phyloP scores from a whole-genome alignment of 2,113 vertebrate genomes.

The Leptobrachium ailaonicum region DNA sequence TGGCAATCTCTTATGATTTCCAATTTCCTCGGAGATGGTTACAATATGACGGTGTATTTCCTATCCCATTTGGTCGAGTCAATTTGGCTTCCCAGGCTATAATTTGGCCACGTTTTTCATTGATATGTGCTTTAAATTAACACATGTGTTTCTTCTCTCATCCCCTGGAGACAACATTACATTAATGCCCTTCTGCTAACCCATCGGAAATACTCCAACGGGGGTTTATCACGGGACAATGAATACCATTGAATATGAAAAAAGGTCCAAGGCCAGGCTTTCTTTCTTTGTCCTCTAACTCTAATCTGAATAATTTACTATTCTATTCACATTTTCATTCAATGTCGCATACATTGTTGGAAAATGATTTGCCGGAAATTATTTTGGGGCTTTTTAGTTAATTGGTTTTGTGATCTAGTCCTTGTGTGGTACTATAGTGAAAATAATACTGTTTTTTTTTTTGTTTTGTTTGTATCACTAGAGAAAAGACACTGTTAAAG shows the following conservation, averaged over 20 bases:
- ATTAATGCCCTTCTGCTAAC: conserved; percentile 49
- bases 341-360: too few relatives aligned
- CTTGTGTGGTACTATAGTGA: too few relatives aligned
- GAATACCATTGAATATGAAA: conserved; percentile 37
- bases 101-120: conserved; percentile 45
- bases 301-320: too few relatives aligned
- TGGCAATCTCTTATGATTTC: conserved; percentile 47
- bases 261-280: background rate
- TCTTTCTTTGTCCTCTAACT: too few relatives aligned
- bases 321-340: too few relatives aligned
- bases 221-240: conserved; percentile 36
- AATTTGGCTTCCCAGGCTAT: conserved; percentile 27
- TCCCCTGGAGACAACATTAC: conserved; percentile 47
- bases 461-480: too few relatives aligned
- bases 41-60: background rate
- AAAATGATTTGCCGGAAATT: too few relatives aligned
- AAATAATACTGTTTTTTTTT: too few relatives aligned
- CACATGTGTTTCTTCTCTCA: conserved; percentile 43
- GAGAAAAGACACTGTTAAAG: too few relatives aligned
- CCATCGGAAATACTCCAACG: conserved; percentile 34
- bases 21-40: conserved; percentile 49
- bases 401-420: too few relatives aligned
- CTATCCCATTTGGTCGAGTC: conserved; percentile 31
- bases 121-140: conserved; percentile 34
- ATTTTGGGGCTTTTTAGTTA: too few relatives aligned